Evolutionary conservation across 2,797 vertebrate species (phyloP).

Genomic region (Neopelma chrysocephalum): DNA sequence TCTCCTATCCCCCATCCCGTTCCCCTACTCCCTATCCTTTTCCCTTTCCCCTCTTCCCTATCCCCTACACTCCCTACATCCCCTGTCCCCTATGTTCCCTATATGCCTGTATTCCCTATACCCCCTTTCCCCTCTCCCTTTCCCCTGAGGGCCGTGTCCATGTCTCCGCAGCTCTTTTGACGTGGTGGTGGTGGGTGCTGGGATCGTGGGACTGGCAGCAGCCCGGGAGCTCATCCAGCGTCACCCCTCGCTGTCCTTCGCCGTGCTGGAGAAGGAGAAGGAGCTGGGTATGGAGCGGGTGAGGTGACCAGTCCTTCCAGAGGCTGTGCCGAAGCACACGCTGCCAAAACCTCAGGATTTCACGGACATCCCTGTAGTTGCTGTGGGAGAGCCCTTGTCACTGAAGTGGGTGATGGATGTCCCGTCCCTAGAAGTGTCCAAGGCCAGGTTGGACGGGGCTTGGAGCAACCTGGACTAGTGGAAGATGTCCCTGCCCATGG

Average conservation of each 20-base stretch:
- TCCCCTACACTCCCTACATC: neutral
- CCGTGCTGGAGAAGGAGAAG: slow-evolving; percentile 92
- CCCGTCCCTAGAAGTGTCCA: neutral
- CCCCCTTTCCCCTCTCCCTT: neutral
- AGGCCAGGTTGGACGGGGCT: neutral
- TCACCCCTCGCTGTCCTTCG: slow-evolving; percentile 83
- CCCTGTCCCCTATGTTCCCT: neutral
- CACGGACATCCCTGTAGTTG: fast-evolving
- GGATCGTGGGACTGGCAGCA: slow-evolving; percentile 91
- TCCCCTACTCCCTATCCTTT: neutral
- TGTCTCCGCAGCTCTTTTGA: slow-evolving; percentile 75
- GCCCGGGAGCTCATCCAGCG: slow-evolving; percentile 87
- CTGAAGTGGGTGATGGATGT: neutral
- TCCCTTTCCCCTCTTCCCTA: too few species aligned
- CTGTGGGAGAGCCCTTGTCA: fast-evolving
- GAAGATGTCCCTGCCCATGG: neutral
- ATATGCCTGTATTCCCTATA: neutral
- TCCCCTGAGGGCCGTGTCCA: neutral
- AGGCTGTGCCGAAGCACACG: fast-evolving
- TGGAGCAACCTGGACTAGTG: neutral
- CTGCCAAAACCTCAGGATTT: fast-evolving
- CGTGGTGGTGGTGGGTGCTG: slow-evolving; percentile 87
- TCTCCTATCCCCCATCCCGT: too few species aligned
- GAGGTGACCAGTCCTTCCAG: neutral
- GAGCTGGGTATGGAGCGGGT: slow-evolving; percentile 80